A percentile compares a stretch with the other conserved stretches of the same genome.
Evolutionary conservation across 1,140 invertebrate genomes (phyloP).

Genomic region (Laupala kohalensis): DNA sequence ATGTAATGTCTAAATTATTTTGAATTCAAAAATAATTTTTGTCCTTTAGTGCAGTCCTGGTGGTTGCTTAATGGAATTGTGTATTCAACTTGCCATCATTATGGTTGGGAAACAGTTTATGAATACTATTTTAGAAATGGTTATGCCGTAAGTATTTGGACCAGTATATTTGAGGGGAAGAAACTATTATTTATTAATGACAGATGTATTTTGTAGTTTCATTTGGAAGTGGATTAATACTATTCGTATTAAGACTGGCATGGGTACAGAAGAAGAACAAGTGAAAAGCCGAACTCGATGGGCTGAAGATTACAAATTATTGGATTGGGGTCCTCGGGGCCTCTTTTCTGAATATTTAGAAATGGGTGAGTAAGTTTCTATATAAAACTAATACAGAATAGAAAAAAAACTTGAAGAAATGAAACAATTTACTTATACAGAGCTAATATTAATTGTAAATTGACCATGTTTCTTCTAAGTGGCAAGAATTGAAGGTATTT

Average conservation of each 20-base stretch:
- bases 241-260: slow-evolving; percentile 39
- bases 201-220: slow-evolving; percentile 5
- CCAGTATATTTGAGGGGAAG: too few species aligned
- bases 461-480: too few species aligned
- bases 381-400: too few species aligned
- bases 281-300: slow-evolving; percentile 47
- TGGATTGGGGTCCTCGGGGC: slow-evolving; percentile 78
- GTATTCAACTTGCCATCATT: slow-evolving; percentile 52
- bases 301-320: slow-evolving; percentile 82
- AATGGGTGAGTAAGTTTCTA: slow-evolving; percentile 77
- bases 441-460: too few species aligned
- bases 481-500: too few species aligned
- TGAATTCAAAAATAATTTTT: neutral
- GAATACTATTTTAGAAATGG: slow-evolving; percentile 44
- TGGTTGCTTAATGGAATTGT: slow-evolving; percentile 50
- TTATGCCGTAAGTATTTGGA: slow-evolving; percentile 32
- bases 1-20: neutral
- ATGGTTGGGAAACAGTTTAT: slow-evolving; percentile 59
- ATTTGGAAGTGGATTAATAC: slow-evolving; percentile 55
- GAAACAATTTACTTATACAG: too few species aligned
- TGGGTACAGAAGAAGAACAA: slow-evolving; percentile 22
- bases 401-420: too few species aligned
- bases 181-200: too few species aligned
- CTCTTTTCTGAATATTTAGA: slow-evolving; percentile 94
- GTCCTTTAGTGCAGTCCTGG: slow-evolving; percentile 42